phyloP scores from a whole-genome alignment of 1,140 invertebrate species.

The Telenomus remus region DNA sequence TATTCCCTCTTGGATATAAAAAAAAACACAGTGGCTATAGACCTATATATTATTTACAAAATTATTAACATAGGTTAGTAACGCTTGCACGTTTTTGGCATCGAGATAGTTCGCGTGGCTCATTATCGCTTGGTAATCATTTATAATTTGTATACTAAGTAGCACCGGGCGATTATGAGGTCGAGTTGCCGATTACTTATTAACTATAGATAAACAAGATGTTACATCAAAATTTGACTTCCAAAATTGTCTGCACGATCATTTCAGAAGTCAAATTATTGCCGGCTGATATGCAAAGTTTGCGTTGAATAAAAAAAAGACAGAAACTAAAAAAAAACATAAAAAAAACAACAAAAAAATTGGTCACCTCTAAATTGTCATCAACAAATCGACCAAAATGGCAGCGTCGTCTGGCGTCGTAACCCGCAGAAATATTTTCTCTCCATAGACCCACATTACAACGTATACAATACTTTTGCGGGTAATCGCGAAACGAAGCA shows the following conservation, averaged over 20 bases:
- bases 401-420: slow-evolving; percentile 49
- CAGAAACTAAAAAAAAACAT: not conserved
- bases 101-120: slow-evolving; percentile 48
- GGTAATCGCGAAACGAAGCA: slow-evolving; percentile 51
- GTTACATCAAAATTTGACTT: slow-evolving; percentile 20
- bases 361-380: slow-evolving; percentile 4
- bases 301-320: too few species aligned
- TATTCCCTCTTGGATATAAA: slow-evolving; percentile 24
- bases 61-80: slow-evolving; percentile 59
- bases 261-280: slow-evolving; percentile 23
- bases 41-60: slow-evolving; percentile 59
- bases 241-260: slow-evolving; percentile 12
- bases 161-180: slow-evolving; percentile 57
- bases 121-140: slow-evolving; percentile 38
- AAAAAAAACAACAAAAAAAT: not conserved
- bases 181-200: slow-evolving; percentile 43
- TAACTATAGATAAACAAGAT: slow-evolving; percentile 2
- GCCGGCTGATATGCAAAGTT: too few species aligned
- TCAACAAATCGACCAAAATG: slow-evolving; percentile 53
- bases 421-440: slow-evolving; percentile 40
- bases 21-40: slow-evolving; percentile 56
- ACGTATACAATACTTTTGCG: slow-evolving; percentile 37
- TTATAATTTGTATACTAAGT: slow-evolving; percentile 46
- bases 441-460: not conserved
- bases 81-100: slow-evolving; percentile 42